Evolutionary conservation across 1,140 invertebrate genomes (phyloP).

Genomic region (Hyles vespertilio): DNA sequence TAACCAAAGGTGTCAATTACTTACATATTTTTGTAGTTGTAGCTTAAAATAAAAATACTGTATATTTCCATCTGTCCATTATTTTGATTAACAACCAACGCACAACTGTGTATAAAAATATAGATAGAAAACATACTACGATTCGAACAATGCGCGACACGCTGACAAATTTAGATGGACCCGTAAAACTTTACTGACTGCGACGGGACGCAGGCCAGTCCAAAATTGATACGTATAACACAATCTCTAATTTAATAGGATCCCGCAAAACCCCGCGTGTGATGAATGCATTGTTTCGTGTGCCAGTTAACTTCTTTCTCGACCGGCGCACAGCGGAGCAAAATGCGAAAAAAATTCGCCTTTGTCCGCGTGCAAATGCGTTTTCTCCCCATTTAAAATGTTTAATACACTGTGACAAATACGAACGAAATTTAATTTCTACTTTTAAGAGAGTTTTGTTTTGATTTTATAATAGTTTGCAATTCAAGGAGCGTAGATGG

Average conservation of each 20-base stretch:
- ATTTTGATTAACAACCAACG: too few relatives aligned
- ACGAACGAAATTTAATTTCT: neutral
- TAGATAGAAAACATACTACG: too few relatives aligned
- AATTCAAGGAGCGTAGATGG: too few relatives aligned
- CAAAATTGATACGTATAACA: constrained; percentile 2
- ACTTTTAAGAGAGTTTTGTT: too few relatives aligned
- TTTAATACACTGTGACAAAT: constrained; percentile 3
- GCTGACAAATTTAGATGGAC: neutral
- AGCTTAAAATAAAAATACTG: too few relatives aligned
- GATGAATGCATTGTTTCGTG: constrained; percentile 24
- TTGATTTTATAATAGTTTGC: too few relatives aligned
- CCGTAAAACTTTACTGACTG: neutral
- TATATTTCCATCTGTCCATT: too few relatives aligned
- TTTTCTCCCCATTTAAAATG: constrained; percentile 9
- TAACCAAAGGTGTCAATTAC: too few relatives aligned
- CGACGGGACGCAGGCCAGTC: neutral
- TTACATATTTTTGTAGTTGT: too few relatives aligned
- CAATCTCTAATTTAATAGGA: constrained; percentile 21
- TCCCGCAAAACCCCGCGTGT: constrained; percentile 15
- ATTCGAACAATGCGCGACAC: neutral
- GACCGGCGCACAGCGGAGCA: constrained; percentile 2
- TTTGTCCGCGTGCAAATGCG: constrained; percentile 18
- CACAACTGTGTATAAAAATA: too few relatives aligned
- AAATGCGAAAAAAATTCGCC: constrained; percentile 16
- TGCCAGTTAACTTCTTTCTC: constrained; percentile 12